Conservation (phyloP, 2,888 invertebrate genomes). For the Apomyelois bistriatella region DNA sequence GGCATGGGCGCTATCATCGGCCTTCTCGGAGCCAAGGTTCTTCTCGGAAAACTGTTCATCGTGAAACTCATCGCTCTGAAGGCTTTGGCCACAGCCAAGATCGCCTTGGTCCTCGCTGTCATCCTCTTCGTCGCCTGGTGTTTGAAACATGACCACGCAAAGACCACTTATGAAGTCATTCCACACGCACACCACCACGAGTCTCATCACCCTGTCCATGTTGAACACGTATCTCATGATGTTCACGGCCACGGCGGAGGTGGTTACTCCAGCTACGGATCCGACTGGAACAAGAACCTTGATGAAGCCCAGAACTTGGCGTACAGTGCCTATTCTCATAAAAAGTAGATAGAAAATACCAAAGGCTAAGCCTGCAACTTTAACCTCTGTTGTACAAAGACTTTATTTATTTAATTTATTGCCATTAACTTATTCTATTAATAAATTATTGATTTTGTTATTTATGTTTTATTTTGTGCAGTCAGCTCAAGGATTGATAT, state of each 20-base stretch:
- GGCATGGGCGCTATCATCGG: constrained; percentile 86
- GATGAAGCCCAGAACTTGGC: constrained; percentile 85
- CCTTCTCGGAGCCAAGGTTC: constrained; percentile 71
- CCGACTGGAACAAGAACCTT: constrained; percentile 79
- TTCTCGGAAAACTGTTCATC: constrained; percentile 82
- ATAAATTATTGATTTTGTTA: constrained; percentile 46
- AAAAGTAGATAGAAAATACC: constrained; percentile 44
- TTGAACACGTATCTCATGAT: constrained; percentile 70
- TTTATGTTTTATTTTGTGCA: constrained; percentile 29
- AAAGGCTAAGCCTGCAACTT: constrained; percentile 33
- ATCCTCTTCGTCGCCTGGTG: constrained; percentile 81
- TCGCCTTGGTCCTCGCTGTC: constrained; percentile 86
- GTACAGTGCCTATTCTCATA: constrained; percentile 82
- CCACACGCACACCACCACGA: constrained; percentile 77
- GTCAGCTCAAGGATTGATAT: background rate
- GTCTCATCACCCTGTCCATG: constrained; percentile 82
- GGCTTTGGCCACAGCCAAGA: constrained; percentile 89
- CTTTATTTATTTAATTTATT: constrained; percentile 67
- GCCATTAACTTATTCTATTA: constrained; percentile 61
- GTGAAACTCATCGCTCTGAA: constrained; percentile 90
- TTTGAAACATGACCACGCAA: constrained; percentile 64
- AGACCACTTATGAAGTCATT: constrained; percentile 70
- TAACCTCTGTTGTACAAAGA: constrained; percentile 71
- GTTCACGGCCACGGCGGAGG: constrained; percentile 50
- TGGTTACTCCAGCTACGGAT: constrained; percentile 52